Evolutionary conservation across 1,140 invertebrate genomes (phyloP).

Genomic region (Xylocopa sonorina): DNA sequence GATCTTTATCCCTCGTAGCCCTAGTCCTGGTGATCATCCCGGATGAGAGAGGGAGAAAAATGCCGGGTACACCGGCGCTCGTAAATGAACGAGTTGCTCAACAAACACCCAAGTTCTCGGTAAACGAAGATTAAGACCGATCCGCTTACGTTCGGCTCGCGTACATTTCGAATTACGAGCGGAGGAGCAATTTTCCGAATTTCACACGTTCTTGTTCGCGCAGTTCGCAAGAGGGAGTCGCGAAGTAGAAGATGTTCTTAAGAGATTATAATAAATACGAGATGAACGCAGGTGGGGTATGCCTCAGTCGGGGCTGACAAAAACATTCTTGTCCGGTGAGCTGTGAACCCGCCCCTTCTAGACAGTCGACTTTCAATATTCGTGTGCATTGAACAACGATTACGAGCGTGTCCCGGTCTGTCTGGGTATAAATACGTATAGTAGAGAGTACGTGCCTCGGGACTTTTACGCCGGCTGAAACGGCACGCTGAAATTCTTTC

Average conservation of each 20-base stretch:
- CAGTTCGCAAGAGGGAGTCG: background rate
- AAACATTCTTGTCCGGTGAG: conserved; percentile 71
- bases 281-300: conserved; percentile 50
- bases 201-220: too few species aligned
- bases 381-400: conserved; percentile 47
- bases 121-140: too few species aligned
- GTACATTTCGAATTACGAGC: too few species aligned
- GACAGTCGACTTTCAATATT: conserved; percentile 29
- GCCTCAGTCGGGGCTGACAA: conserved; percentile 56
- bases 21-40: conserved; percentile 23
- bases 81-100: too few species aligned
- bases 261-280: conserved; percentile 39
- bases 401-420: conserved; percentile 6
- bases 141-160: too few species aligned
- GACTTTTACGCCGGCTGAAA: conserved; percentile 32
- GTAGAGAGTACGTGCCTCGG: conserved; percentile 7
- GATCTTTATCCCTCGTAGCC: conserved; percentile 41
- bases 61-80: too few species aligned
- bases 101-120: too few species aligned
- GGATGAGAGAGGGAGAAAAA: too few species aligned
- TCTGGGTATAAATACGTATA: background rate
- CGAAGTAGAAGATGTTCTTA: background rate
- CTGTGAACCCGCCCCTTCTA: conserved; percentile 49
- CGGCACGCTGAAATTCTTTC: conserved; percentile 49
- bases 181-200: too few species aligned